A percentile compares a stretch with the other conserved stretches of the same genome.
These are phyloP conservation scores for Pavo muticus DNA, from an alignment of 2,113 vertebrate genomes.

Conservation along the genomic window DNA sequence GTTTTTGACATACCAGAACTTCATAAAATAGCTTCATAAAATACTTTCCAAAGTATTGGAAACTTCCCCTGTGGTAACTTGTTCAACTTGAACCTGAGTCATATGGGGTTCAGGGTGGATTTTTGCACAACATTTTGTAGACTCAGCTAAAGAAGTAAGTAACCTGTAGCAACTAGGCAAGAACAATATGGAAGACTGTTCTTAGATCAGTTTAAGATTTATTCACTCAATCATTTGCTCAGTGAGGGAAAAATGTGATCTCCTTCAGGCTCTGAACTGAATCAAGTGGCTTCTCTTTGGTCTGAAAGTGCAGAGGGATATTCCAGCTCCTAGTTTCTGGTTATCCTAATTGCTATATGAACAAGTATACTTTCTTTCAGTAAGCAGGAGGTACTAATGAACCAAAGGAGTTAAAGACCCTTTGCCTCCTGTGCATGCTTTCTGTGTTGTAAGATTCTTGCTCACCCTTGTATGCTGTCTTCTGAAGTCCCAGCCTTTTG, in stretches of 20 bases:
- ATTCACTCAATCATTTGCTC: neutral
- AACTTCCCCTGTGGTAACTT: neutral
- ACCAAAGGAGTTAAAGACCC: neutral
- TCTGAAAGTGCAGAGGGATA: neutral
- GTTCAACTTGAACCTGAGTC: neutral
- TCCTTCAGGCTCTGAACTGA: neutral
- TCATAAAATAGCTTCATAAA: neutral
- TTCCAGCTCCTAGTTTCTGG: neutral
- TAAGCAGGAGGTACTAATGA: neutral
- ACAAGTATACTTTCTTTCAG: neutral
- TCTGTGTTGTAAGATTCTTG: neutral
- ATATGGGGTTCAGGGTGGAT: neutral
- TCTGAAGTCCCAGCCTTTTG: neutral
- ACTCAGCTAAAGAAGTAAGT: neutral
- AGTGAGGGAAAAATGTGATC: fast-evolving
- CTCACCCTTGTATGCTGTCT: neutral
- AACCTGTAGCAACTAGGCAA: neutral
- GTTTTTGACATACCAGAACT: neutral
- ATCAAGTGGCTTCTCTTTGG: neutral
- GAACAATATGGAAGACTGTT: neutral
- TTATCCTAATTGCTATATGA: neutral
- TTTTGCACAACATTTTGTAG: neutral
- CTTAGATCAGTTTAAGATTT: neutral
- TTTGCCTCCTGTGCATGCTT: neutral
- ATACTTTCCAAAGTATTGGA: neutral